Evolutionary conservation across 2,797 vertebrate genomes (phyloP), one percentile per base, ranked within the genome.

Genomic region (Tauraco hartlaubi): DNA sequence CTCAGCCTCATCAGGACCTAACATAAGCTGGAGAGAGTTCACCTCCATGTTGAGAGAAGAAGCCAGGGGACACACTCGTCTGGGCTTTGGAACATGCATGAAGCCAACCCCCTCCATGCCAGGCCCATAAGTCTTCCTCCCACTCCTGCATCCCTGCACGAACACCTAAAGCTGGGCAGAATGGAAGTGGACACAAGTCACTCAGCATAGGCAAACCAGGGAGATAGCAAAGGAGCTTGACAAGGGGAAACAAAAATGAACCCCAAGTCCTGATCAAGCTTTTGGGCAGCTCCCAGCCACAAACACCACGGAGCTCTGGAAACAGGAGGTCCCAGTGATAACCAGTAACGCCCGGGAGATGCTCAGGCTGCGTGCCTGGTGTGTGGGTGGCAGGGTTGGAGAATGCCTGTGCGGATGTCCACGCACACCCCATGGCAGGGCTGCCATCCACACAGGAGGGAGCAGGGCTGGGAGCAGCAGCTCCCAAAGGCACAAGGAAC

Each of bases 391-490:
- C 39, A 13, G 2, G 51, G 55, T 1, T 43, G 69, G 67, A 21
- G 39, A 64, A 14, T 12, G 12, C 11, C 21, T 6, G 0, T 11
- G 12, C 2, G 22, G 55, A 9, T 37, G 35, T 43, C 44, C 59
- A 31, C 2, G 1, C 7, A 11, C 20, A 18, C 4, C 19, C n/a
- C 5, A 6, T 0, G 19, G 37, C 11, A 64, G 64, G 13, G 49
- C 49, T 51, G 39, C 46, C 8, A 2, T 8, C 26, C 1, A 2
- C 35, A 12, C 8, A 6, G 41, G 48, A 1, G 1, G n/a, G 28
- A 73, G 46, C 6, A 11, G 29, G 39, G 39, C 35, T 55, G 41
- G 43, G 41, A 17, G 63, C 44, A 59, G 55, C 61, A 46, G 68
- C 62, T 73, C 35, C 78, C 49, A 44, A 73, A 48, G 20, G 29